These are phyloP conservation scores for Drosophila prostipennis DNA, from an alignment of 2,888 invertebrate species.

Conservation along the genomic window DNA sequence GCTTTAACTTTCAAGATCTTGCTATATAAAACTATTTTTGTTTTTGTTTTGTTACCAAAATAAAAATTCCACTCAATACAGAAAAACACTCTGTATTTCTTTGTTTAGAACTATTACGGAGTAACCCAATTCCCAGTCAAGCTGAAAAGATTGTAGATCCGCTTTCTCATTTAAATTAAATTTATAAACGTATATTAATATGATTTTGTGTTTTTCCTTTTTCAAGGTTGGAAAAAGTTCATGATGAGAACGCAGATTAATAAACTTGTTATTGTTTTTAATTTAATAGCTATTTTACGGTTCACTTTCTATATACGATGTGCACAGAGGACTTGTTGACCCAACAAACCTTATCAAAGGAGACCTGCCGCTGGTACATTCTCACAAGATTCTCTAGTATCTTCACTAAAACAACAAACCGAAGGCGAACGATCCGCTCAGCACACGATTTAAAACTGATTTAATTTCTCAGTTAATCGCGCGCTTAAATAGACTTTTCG, in stretches of 20 bases:
- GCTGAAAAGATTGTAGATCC: slow-evolving; percentile 13
- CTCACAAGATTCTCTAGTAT: slow-evolving; percentile 33
- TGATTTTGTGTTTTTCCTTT: slow-evolving; percentile 3
- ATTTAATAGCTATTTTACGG: slow-evolving; percentile 10
- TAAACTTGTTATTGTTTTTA: slow-evolving; percentile 25
- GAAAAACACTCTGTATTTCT: slow-evolving; percentile 13
- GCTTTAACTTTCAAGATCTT: background rate
- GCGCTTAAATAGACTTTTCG: slow-evolving; percentile 76
- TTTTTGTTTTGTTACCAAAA: slow-evolving; percentile 6
- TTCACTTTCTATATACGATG: slow-evolving; percentile 25
- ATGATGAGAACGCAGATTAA: slow-evolving; percentile 16
- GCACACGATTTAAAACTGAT: slow-evolving; percentile 65
- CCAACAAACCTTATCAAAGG: slow-evolving; percentile 81
- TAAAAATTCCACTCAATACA: background rate
- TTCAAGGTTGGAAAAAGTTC: slow-evolving; percentile 35
- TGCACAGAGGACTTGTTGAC: slow-evolving; percentile 10
- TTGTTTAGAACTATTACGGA: slow-evolving; percentile 16
- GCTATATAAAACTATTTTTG: background rate
- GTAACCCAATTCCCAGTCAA: slow-evolving; percentile 25
- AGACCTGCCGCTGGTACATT: slow-evolving; percentile 80
- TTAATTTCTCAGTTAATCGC: slow-evolving; percentile 45
- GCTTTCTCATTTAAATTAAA: slow-evolving; percentile 24
- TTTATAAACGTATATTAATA: background rate
- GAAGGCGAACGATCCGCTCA: slow-evolving; percentile 42
- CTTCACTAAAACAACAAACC: slow-evolving; percentile 11